These are phyloP conservation scores for Hanleya hanleyi DNA, from an alignment of 2,888 invertebrate species.

Conservation along the genomic window DNA sequence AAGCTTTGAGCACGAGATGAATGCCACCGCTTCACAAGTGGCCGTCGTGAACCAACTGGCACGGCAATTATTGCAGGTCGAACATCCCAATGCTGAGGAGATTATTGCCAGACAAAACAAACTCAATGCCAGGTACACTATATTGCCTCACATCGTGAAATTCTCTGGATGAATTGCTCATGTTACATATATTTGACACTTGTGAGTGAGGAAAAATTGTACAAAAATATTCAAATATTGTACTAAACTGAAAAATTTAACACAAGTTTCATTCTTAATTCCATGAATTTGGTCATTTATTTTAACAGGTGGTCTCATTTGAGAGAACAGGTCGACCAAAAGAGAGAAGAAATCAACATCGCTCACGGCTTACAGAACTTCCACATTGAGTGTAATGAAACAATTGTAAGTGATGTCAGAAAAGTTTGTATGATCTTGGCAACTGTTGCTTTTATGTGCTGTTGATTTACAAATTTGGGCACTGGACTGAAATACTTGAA, in stretches of 20 bases:
- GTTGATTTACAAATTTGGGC: too few species aligned
- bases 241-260: too few species aligned
- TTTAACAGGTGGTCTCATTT: constrained; percentile 78
- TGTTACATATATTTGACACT: too few species aligned
- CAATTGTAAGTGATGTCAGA: constrained; percentile 80
- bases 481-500: too few species aligned
- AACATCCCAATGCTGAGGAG: constrained; percentile 97
- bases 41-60: constrained; percentile 98
- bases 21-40: constrained; percentile 75
- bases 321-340: constrained; percentile 95
- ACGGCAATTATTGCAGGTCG: constrained; percentile 95
- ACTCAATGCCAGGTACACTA: constrained; percentile 74
- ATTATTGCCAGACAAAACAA: constrained; percentile 92
- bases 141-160: too few species aligned
- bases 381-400: constrained; percentile 99
- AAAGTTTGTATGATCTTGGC: too few species aligned
- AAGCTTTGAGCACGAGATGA: constrained; percentile 97
- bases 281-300: too few species aligned
- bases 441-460: too few species aligned
- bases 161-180: too few species aligned
- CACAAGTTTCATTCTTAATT: too few species aligned
- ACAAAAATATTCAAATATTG: too few species aligned
- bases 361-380: constrained; percentile 99
- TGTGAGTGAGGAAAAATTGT: too few species aligned
- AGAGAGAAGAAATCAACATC: constrained; percentile 95